These are phyloP conservation scores for Podarcis muralis DNA, from an alignment of 2,113 vertebrate species.

Conservation along the genomic window DNA sequence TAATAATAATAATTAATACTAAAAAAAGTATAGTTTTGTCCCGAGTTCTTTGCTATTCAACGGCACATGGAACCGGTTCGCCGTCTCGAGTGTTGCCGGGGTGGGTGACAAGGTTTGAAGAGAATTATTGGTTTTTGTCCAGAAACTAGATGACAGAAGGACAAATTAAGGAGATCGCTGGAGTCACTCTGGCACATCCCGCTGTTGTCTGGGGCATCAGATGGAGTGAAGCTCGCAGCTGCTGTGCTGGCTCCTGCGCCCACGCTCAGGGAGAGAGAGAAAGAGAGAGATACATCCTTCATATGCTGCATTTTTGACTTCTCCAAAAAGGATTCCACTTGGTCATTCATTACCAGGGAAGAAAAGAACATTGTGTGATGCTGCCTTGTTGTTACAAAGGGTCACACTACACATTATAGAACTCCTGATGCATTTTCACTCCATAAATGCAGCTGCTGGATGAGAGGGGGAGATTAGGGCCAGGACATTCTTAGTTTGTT, in stretches of 20 bases:
- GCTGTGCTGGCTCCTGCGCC: background rate
- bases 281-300: background rate
- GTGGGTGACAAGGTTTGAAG: background rate
- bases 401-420: background rate
- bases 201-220: background rate
- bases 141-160: background rate
- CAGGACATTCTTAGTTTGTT: too few species aligned
- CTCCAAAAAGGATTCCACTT: background rate
- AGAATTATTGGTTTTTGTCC: background rate
- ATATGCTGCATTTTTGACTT: rapidly evolving
- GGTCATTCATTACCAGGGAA: rapidly evolving
- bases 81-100: background rate
- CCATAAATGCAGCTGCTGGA: too few species aligned
- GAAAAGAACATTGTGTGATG: rapidly evolving
- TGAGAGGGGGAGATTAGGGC: too few species aligned
- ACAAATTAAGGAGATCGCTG: background rate
- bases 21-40: background rate
- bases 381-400: background rate
- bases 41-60: background rate
- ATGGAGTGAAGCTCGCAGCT: rapidly evolving
- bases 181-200: background rate
- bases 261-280: background rate
- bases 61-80: background rate
- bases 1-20: too few species aligned
- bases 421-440: too few species aligned